phyloP scores from a whole-genome alignment of 2,113 vertebrate genomes.

The Alethe castanea region DNA sequence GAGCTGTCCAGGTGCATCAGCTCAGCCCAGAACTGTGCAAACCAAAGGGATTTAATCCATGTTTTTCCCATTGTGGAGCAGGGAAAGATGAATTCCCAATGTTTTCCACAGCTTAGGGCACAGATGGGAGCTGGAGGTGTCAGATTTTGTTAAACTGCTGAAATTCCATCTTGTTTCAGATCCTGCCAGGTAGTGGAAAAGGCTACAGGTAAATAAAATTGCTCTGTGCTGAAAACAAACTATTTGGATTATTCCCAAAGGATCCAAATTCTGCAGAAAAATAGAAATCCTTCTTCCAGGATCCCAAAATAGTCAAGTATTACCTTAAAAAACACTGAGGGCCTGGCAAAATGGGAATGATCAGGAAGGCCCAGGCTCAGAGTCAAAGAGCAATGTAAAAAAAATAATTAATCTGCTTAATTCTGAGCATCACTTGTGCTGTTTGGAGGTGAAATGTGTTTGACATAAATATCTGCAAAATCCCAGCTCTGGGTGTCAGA shows the following conservation, averaged over 20 bases:
- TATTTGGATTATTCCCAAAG: neutral
- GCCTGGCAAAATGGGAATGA: fast-evolving
- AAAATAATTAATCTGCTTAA: neutral
- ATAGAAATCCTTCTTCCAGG: neutral
- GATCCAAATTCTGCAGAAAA: neutral
- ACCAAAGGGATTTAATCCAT: neutral
- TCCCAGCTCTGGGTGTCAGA: fast-evolving
- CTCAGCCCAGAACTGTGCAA: neutral
- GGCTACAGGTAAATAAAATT: fast-evolving
- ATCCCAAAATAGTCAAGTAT: fast-evolving
- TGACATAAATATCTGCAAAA: neutral
- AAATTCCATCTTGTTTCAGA: neutral
- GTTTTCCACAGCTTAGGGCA: neutral
- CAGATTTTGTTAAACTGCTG: neutral
- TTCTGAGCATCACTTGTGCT: neutral
- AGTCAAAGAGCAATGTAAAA: fast-evolving
- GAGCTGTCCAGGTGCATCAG: neutral
- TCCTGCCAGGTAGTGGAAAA: neutral
- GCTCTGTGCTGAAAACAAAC: neutral
- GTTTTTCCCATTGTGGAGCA: neutral
- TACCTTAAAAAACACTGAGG: fast-evolving
- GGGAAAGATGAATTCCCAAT: neutral
- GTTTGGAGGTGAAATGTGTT: neutral
- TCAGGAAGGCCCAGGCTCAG: neutral
- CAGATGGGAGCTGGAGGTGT: neutral